Percentiles rank a stretch among this genome's conserved stretches.
Evolutionary conservation across 1,140 invertebrate species (phyloP).

Genomic region (Polypedilum pembai): DNA sequence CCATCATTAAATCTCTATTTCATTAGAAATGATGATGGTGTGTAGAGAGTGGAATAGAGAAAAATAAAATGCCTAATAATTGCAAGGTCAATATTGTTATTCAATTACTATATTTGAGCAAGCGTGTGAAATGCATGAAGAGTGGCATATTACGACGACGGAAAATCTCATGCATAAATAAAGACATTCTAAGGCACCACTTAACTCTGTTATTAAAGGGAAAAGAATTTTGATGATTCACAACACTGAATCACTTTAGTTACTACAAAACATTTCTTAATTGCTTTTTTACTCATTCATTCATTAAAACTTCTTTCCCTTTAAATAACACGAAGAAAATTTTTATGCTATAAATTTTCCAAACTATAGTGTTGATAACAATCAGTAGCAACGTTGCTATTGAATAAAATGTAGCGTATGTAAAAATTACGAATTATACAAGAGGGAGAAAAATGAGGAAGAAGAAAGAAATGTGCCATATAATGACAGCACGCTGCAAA

Average conservation of each 20-base stretch:
- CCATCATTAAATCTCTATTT: slow-evolving; percentile 12
- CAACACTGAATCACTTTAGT: too few species aligned
- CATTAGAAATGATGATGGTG: not conserved
- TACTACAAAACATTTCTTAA: not conserved
- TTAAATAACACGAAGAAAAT: not conserved
- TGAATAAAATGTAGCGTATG: not conserved
- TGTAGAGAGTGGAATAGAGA: too few species aligned
- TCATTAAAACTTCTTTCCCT: not conserved
- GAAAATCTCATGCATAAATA: not conserved
- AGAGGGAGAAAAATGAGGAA: not conserved
- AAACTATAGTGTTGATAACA: not conserved
- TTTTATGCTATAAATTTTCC: not conserved
- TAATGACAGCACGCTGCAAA: not conserved
- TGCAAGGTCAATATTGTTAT: not conserved
- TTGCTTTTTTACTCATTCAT: not conserved
- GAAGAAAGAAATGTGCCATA: not conserved
- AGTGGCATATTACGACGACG: too few species aligned
- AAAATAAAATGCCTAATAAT: not conserved
- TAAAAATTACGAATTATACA: not conserved
- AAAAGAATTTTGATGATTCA: too few species aligned
- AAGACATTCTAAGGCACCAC: not conserved
- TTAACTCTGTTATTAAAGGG: not conserved
- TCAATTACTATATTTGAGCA: not conserved
- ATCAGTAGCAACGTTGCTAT: not conserved
- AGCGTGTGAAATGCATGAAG: too few species aligned